Evolutionary conservation across 35 echinoderm and acorn worm genomes (phyloP), one percentile per base, ranked within the genome.

Genomic region (Ptychodera flava): DNA sequence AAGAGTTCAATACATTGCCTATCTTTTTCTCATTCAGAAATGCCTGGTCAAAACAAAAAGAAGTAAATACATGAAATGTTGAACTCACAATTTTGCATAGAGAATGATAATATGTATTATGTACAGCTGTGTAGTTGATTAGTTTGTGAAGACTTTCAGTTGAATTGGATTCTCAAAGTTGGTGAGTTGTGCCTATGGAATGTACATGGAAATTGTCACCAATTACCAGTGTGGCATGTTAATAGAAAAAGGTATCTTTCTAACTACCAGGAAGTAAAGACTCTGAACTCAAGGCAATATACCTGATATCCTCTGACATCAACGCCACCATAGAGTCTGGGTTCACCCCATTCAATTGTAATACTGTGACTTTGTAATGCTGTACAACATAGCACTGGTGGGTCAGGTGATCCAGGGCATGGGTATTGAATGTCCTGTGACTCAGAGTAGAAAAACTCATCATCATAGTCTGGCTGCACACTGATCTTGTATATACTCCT

Each of bases 401-500:
- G 91, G 35, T 84, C 92, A 16, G 95, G 95, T 27, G 95, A 81
- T 83, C 95, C 95, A 15, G 95, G 95, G 29, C 93, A 87, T 16
- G 75, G 82, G 34, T 83, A 85, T 28, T 91, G 95, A 31, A 97
- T 86, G 35, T 87, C 91, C n/a, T 89, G 95, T 16, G 78, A 87
- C 33, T 89, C 80, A 81, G 91, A 91, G 35, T 97, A 88, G 91
- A 89, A 97, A n/a, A 93, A 86, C 30, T 93, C 87, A 15, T 97
- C 95, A 1, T 97, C 87, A 76, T 93, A 91, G 16, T 81, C 76
- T 33, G 89, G 78, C 35, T 93, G 89, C 14, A 97, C 81, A 83
- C 85, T 91, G 35, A 97, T 86, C n/a, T 93, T 90, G 35, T 88
- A 89, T 32, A 97, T 77, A 81, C 91, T 93, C 35, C 95, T 97